Conservation (phyloP, 2,113 vertebrate species). For the Spilogale gracilis region DNA sequence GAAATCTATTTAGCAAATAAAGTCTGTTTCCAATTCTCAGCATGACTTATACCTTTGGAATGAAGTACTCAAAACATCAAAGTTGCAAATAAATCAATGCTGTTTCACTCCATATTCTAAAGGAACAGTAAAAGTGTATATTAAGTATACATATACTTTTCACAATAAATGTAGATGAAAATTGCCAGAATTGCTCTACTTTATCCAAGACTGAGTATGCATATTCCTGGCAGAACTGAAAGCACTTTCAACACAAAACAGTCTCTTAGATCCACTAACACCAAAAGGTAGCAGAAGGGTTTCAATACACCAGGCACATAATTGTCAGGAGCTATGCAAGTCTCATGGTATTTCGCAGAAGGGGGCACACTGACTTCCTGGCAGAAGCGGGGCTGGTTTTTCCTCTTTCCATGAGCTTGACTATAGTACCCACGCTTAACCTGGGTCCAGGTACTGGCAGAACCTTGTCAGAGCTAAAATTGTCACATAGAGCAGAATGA, state of each 20-base stretch:
- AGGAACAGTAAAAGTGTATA: constrained; percentile 1
- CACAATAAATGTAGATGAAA: constrained; percentile 64
- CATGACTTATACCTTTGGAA: constrained; percentile 64
- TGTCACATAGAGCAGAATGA: neutral
- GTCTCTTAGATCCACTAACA: neutral
- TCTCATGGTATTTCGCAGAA: neutral
- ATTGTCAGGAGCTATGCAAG: neutral
- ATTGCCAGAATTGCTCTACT: constrained; percentile 63
- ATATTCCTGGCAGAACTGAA: constrained; percentile 49
- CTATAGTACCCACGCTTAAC: neutral
- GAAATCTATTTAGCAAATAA: constrained; percentile 71
- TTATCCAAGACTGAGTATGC: constrained; percentile 50
- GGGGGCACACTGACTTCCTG: neutral
- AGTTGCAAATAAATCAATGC: constrained; percentile 63
- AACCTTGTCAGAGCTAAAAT: constrained; percentile 1
- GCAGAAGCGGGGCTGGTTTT: neutral
- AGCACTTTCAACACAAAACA: constrained; percentile 49
- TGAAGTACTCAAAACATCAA: constrained; percentile 61
- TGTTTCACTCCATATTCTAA: constrained; percentile 44
- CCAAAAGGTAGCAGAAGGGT: neutral
- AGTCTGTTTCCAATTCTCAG: constrained; percentile 57
- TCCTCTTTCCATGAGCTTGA: neutral
- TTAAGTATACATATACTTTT: constrained; percentile 61
- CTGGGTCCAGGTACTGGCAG: neutral
- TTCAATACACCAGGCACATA: neutral